Base-by-base conservation (phyloP, 2,113 vertebrate genomes). In the Oreochromis spilurus region DNA sequence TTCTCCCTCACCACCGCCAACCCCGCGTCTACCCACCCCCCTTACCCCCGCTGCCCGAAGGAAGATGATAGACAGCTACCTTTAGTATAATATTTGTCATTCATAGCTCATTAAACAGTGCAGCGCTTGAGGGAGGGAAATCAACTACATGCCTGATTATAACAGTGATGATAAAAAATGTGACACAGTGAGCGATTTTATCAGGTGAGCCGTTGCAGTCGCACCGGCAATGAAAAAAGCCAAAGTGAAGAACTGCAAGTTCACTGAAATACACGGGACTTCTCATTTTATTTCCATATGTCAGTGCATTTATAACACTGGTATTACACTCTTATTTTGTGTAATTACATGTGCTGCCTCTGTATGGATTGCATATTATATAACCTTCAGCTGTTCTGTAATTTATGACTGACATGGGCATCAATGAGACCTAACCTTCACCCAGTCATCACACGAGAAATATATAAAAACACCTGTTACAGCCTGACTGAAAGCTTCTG, bases 31-130 rank as follows among this genome's bases (percentile, higher is more conserved):
- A 7, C 40, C 16, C 43, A 19, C 24, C 70, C 70, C 4, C 24
- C 40, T 77, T 19, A 50, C 60, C 84, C 24, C 16, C 10, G 9
- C 79, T 13, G 21, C 79, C 79, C 6, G 70, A 54, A 90, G 90
- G 84, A 21, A 57, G 77, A 82, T 36, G 91, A 94, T 11, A 84
- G 92, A 90, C 89, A 70, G 87, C 72, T 78, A 82, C 78, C 87
- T 86, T 90, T 31, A 79, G 65, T 81, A 24, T 86, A 91, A 80
- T 88, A 82, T 89, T 89, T 92, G 88, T 94, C 82, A 94, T 93
- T 93, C 88, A 92, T 82, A 91, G 87, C 88, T 94, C 93, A 91
- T 95, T 94, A 93, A 85, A 87, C 89, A 84, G 43, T 14, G 84
- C 31, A 54, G 65, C 6, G 48, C 92, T 87, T 5, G 87, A 90